These are phyloP conservation scores for Tretioscincus oriximinensis DNA, from an alignment of 2,113 vertebrate species.

Conservation along the genomic window DNA sequence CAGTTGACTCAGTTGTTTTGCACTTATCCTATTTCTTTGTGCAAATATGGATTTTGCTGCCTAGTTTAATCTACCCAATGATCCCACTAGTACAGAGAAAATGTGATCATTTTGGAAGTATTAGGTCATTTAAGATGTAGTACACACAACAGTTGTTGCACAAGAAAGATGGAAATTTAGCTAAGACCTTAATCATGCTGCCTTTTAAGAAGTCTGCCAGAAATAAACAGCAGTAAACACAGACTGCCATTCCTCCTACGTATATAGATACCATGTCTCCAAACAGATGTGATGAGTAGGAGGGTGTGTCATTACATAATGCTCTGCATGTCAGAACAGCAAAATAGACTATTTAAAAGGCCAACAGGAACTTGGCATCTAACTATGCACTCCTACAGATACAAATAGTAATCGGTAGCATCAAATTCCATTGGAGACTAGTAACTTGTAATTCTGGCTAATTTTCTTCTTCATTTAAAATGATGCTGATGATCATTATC, in stretches of 20 bases:
- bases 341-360: constrained; percentile 30
- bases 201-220: constrained; percentile 3
- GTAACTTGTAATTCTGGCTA: not conserved
- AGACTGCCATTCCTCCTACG: constrained; percentile 16
- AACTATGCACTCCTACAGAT: constrained; percentile 39
- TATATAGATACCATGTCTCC: not conserved
- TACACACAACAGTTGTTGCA: not conserved
- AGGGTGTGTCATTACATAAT: constrained; percentile 26
- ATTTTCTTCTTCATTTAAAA: not conserved
- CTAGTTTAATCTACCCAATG: not conserved
- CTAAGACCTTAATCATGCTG: constrained; percentile 2
- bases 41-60: not conserved
- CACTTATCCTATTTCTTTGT: not conserved
- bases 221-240: constrained; percentile 13
- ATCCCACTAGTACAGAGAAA: no score
- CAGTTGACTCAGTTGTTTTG: not conserved
- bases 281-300: constrained; percentile 20
- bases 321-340: constrained; percentile 33
- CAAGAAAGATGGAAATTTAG: not conserved
- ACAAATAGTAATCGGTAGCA: constrained; percentile 35
- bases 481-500: no score
- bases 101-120: no score
- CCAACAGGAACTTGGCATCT: constrained; percentile 18
- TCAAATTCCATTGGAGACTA: constrained; percentile 51
- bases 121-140: not conserved